Conservation (phyloP, 2,113 vertebrate genomes). For the Chloroceryle aenea region DNA sequence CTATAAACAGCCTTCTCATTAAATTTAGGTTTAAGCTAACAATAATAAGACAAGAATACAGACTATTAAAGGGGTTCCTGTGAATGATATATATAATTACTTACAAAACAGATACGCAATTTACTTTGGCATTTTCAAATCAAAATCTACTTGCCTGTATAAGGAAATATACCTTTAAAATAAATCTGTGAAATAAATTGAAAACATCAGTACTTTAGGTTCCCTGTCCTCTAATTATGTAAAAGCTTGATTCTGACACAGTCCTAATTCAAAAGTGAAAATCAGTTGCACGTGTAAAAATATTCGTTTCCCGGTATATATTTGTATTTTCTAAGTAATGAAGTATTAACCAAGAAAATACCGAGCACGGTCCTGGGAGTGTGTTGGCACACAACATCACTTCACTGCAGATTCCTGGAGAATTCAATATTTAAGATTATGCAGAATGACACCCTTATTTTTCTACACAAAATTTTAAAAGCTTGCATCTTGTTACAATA, state of each 20-base stretch:
- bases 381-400: not conserved
- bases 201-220: not conserved
- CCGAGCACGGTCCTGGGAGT: not conserved
- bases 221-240: conserved; percentile 6
- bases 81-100: conserved; percentile 36
- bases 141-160: not conserved
- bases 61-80: conserved; percentile 1
- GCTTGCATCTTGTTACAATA: not conserved
- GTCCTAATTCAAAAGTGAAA: conserved; percentile 9
- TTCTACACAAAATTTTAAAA: not conserved
- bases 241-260: not conserved
- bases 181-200: conserved; percentile 28
- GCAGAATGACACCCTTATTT: not conserved
- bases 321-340: not conserved
- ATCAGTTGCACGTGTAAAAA: not conserved
- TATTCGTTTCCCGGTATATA: not conserved
- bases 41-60: conserved; percentile 43
- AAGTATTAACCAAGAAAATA: not conserved
- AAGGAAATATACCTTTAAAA: conserved; percentile 21
- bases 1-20: conserved; percentile 42
- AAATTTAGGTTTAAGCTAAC: conserved; percentile 63
- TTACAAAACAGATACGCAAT: conserved; percentile 35
- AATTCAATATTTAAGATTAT: not conserved
- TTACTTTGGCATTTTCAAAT: conserved; percentile 42
- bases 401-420: not conserved